Base-by-base conservation (phyloP, 2,113 vertebrate genomes). In the Plotosus lineatus region DNA sequence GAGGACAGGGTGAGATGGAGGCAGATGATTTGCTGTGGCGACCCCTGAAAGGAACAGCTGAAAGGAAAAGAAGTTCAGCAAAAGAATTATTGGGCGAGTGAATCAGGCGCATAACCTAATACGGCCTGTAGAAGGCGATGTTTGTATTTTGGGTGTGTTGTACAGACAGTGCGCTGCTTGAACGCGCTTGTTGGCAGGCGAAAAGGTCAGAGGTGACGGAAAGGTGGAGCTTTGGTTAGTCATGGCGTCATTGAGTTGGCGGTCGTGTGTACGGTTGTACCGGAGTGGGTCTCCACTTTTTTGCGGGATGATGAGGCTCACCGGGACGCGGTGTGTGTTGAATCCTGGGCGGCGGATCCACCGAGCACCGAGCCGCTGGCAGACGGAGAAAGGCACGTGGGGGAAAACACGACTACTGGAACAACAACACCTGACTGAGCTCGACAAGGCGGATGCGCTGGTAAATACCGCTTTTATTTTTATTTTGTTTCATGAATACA, bases 361-460 rank as follows among this genome's bases (percentile, higher is more conserved):
- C 53, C 81, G 83, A 23, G 79, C 88, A 9, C 48, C 73, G 9
- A 80, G 82, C 61, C 87, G 84, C 66, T 82, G 90, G 38, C 11
- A 82, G 33, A 82, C 3, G 17, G 91, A 92, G 40, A 92, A 90
- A 82, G 89, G 86, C 0, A 79, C 88, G 61, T 91, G 90, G 90
- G 86, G 75, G 75, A 91, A 90, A 82, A 85, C 26, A 81, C 90
- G 88, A 74, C 56, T 76, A 0, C 78, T 86, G 40, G 92, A 92
- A 84, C 91, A 92, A 84, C 80, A 89, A 26, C 86, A 79, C 78
- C 31, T 90, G 31, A 85, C 91, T 23, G 92, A 93, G 15, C 92
- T 94, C 1, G 94, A 94, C 76, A 93, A 90, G 87, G 94, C 93
- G 56, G 93, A 94, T 79, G 94, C 94, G 42, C 79, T 92, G 92